Percentiles rank a stretch among this genome's conserved stretches.
Conservation (phyloP, 2,797 vertebrate genomes). For the Manis pentadactyla region DNA sequence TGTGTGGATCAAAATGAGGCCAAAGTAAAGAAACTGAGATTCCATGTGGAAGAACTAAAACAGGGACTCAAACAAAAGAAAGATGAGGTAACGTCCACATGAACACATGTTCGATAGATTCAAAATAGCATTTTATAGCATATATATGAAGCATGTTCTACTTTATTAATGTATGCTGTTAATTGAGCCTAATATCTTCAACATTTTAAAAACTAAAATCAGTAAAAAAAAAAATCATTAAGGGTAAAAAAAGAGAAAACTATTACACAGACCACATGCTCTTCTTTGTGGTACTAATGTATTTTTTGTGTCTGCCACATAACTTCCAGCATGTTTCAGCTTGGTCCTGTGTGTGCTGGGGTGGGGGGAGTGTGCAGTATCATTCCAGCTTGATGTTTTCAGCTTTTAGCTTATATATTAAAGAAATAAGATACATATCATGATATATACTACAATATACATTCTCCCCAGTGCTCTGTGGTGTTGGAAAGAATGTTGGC, state of each 20-base stretch:
- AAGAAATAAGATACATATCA: background rate
- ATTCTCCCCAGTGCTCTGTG: background rate
- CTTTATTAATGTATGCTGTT: background rate
- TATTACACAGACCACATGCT: background rate
- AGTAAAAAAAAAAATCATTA: background rate
- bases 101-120: background rate
- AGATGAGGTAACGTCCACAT: background rate
- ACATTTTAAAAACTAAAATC: background rate
- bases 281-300: background rate
- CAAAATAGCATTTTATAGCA: background rate
- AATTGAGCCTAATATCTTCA: background rate
- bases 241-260: background rate
- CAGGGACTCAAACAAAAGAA: conserved; percentile 39
- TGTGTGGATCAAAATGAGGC: background rate
- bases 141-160: background rate
- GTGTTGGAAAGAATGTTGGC: background rate
- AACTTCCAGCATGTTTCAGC: background rate
- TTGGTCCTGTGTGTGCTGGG: background rate
- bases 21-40: conserved; percentile 60
- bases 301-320: background rate
- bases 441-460: background rate
- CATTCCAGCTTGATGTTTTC: background rate
- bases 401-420: background rate
- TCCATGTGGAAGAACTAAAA: conserved; percentile 59
- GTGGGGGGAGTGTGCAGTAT: background rate